Evolutionary conservation across 1,140 invertebrate genomes (phyloP), one percentile per base, ranked within the genome.

Genomic region (Drosophila paulistorum): DNA sequence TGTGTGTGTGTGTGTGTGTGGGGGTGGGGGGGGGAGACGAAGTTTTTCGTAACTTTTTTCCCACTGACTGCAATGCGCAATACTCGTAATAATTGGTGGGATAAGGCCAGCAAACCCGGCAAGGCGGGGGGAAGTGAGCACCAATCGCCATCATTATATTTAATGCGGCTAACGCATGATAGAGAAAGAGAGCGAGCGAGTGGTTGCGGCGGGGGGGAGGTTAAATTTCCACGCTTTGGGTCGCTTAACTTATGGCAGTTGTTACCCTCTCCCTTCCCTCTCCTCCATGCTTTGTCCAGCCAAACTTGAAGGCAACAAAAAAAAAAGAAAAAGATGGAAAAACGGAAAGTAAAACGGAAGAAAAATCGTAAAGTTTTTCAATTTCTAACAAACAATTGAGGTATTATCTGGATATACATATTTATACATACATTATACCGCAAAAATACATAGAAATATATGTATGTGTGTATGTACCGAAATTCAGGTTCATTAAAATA

Each of bases 381-480:
- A 87, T 89, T 87, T 87, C 68, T 77, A 79, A 83, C 84, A 83
- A 89, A 87, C 84, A 87, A 87, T 89, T 80, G 84, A 89, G 84
- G 84, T 80, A 87, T 87, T 89, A 87, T 87, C 79, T 77, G 67
- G 41, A 33, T 17, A 17, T 20, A 41, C 39, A 39, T 39, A 13
- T 11, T 30, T 30, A 7, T 30, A 30, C 30, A 30, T 30, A 30
- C 6, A 30, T 30, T 30, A 30, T 26, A 26, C 26, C 26, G 26
- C 26, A 26, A 26, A 26, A 26, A 7, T 30, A 30, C 30, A 30
- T 30, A 30, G 6, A 30, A 30, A 39, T 39, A 39, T 39, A 39
- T 13, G 0, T 13, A 13, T 39, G 9, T 37, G 0, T 10, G 10
- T 37, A 33, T 17, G 13, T 37, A 37, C 37, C 33, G 33, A 39